phyloP scores from a whole-genome alignment of 2,888 invertebrate genomes.

The Melieria crassipennis region DNA sequence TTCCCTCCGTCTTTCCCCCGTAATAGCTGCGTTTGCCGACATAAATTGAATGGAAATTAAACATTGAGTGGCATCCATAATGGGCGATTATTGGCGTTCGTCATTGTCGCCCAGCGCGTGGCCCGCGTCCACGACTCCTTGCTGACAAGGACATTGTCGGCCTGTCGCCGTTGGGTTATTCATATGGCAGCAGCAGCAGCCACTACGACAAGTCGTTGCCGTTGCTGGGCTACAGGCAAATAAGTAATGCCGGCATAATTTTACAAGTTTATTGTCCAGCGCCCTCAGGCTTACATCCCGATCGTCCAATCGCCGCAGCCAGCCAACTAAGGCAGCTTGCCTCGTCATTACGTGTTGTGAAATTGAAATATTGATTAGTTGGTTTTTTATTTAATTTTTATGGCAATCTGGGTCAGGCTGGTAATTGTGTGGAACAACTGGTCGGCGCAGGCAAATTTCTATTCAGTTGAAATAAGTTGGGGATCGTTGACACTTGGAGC shows the following conservation, averaged over 20 bases:
- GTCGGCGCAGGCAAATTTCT: too few species aligned
- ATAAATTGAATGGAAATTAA: constrained; percentile 60
- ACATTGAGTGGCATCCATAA: constrained; percentile 45
- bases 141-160: too few species aligned
- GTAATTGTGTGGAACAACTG: too few species aligned
- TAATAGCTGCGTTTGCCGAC: constrained; percentile 43
- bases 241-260: constrained; percentile 27
- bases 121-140: background rate
- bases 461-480: too few species aligned
- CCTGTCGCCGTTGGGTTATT: background rate
- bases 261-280: constrained; percentile 23
- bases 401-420: constrained; percentile 20
- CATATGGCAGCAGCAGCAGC: constrained; percentile 2
- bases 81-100: constrained; percentile 33
- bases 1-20: too few species aligned
- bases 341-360: constrained; percentile 20
- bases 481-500: too few species aligned
- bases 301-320: background rate
- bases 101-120: background rate
- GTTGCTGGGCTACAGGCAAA: constrained; percentile 18
- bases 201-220: background rate
- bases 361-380: constrained; percentile 30
- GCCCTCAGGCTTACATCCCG: background rate
- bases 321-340: constrained; percentile 13
- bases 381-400: constrained; percentile 2